phyloP scores from a whole-genome alignment of 23 tunicate genomes.

The Halocynthia aurantium region DNA sequence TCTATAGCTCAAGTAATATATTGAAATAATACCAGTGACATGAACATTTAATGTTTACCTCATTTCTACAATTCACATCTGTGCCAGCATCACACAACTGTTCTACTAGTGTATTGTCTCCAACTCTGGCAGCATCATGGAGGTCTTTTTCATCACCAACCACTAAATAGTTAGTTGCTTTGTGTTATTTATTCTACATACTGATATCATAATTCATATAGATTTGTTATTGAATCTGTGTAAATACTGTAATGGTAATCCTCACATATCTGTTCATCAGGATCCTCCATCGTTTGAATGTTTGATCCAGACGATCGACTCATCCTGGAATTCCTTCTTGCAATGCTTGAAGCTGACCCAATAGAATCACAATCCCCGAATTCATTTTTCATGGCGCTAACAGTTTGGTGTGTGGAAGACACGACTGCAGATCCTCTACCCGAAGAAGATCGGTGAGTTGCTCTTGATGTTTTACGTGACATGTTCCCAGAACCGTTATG shows the following conservation, averaged over 20 bases:
- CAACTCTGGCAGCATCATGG: slow-evolving; percentile 78
- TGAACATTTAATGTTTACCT: background rate
- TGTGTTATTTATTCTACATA: background rate
- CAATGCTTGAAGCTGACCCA: slow-evolving; percentile 21
- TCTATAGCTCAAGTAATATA: background rate
- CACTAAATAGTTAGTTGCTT: slow-evolving; percentile 1
- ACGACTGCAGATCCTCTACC: background rate
- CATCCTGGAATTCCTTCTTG: background rate
- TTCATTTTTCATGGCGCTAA: background rate
- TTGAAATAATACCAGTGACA: background rate
- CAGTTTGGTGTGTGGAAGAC: background rate
- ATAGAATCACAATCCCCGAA: slow-evolving; percentile 16
- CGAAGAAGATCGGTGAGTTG: background rate
- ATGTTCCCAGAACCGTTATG: background rate
- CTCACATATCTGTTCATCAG: slow-evolving; percentile 29
- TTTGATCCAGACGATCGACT: slow-evolving; percentile 18
- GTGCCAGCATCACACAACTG: slow-evolving; percentile 38
- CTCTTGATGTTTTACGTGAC: background rate
- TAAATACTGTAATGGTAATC: too few relatives aligned
- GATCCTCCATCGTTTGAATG: slow-evolving; percentile 1
- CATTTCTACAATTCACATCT: slow-evolving; percentile 73
- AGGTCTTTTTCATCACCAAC: slow-evolving; percentile 79
- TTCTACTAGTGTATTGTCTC: slow-evolving; percentile 41
- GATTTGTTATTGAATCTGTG: too few relatives aligned
- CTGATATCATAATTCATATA: too few relatives aligned